Evolutionary conservation across 1,140 invertebrate genomes (phyloP), one percentile per base, ranked within the genome.

Genomic region (Nymphalis io): DNA sequence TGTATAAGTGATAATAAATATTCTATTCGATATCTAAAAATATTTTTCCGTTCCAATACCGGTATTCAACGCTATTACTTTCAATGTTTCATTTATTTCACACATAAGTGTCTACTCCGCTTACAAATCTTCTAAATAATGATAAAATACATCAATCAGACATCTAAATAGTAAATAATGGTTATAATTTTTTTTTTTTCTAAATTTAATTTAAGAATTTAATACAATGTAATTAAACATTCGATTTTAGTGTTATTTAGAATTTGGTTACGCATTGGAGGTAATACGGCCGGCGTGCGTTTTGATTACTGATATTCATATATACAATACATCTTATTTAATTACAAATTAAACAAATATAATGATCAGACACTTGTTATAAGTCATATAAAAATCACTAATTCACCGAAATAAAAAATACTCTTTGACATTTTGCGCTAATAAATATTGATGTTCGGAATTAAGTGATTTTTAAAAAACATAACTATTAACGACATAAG

Each of bases 221-320:
- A 27, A 2, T 48, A 21, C 16, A 72, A 85, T 82, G 83, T 78
- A 73, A 81, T 85, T 80, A 76, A 73, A 80, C 65, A 64, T 79
- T 84, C 83, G 75, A 82, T 85, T 83, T 84, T 82, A 84, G 79
- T 82, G 85, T 87, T 84, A 89, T 89, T 89, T 89, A 89, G 87
- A 89, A 89, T 89, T 88, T 89, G 85, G 85, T 89, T 89, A 80
- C 84, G 72, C 82, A 71, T 21, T 51, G 62, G 70, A 81, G 76
- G 78, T 76, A 69, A 33, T 77, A 53, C 73, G 70, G 82, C 76
- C 82, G 72, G 75, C 60, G 65, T 71, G 64, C 69, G 74, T 74
- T 11, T 18, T 42, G 20, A n/a, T 2, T 64, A 12, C 39, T 16
- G 18, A 21, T 2, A 61, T 33, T 2, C n/a, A 33, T n/a, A 11